A percentile compares a stretch with the other conserved stretches of the same genome.
These are phyloP conservation scores for Zonitis immaculata DNA, from an alignment of 2,888 invertebrate genomes.

Conservation along the genomic window DNA sequence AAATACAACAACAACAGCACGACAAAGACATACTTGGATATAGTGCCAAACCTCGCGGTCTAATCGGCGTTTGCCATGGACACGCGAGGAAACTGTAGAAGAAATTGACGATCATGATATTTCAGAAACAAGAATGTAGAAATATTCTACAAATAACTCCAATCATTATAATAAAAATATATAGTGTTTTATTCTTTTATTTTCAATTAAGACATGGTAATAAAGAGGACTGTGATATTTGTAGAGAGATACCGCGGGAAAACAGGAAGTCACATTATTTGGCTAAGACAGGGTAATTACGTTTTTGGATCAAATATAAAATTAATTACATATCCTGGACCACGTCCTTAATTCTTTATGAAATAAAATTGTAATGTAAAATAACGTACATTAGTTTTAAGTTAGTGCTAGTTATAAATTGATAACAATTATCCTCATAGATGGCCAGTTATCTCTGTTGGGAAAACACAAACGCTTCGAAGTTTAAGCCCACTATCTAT, in stretches of 20 bases:
- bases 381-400: not conserved
- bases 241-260: not conserved
- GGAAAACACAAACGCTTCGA: constrained; percentile 26
- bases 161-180: not conserved
- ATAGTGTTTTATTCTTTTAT: not conserved
- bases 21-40: constrained; percentile 40
- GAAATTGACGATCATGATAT: constrained; percentile 9
- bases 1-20: constrained; percentile 9
- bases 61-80: constrained; percentile 28
- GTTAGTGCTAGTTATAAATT: constrained; percentile 1
- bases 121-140: constrained; percentile 20
- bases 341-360: not conserved
- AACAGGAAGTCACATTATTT: not conserved
- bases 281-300: not conserved
- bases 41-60: constrained; percentile 42
- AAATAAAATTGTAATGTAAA: not conserved
- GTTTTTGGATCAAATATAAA: not conserved
- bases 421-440: constrained; percentile 18
- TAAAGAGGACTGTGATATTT: not conserved
- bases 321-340: constrained; percentile 6
- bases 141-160: not conserved
- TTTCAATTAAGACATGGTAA: not conserved
- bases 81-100: constrained; percentile 31
- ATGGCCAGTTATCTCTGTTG: constrained; percentile 18
- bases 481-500: constrained; percentile 12